Percentiles rank a stretch among this genome's conserved stretches.
Conservation (phyloP, 1,140 invertebrate species). For the Drosophila truncata region DNA sequence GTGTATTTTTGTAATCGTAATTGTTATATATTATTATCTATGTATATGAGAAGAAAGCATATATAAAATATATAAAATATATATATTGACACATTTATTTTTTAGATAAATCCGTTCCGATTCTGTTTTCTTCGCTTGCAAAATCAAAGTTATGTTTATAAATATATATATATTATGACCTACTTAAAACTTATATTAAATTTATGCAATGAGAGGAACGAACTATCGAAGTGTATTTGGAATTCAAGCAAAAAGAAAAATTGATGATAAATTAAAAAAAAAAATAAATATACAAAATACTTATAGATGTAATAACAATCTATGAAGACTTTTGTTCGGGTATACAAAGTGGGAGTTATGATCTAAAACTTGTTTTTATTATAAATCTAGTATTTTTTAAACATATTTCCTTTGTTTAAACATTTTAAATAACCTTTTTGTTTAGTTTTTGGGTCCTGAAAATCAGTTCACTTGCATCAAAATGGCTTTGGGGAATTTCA, state of each 20-base stretch:
- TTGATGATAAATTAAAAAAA: conserved; percentile 45
- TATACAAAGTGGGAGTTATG: background rate
- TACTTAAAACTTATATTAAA: conserved; percentile 23
- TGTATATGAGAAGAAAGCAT: conserved; percentile 48
- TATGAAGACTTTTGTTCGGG: background rate
- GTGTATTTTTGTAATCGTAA: conserved; percentile 78
- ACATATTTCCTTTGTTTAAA: background rate
- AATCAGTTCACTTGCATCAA: background rate
- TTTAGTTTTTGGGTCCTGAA: background rate
- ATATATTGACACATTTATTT: conserved; percentile 49
- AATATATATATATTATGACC: conserved; percentile 1
- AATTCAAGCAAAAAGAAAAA: conserved; percentile 43
- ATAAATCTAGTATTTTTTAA: background rate
- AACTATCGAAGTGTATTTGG: conserved; percentile 49
- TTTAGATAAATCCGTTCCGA: conserved; percentile 32
- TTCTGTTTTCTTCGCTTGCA: conserved; percentile 27
- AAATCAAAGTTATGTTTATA: conserved; percentile 36
- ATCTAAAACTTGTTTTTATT: background rate
- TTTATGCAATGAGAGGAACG: conserved; percentile 24
- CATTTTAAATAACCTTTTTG: background rate
- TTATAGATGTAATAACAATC: conserved; percentile 47
- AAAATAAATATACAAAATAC: conserved; percentile 59
- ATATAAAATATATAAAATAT: conserved; percentile 35
- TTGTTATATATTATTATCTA: conserved; percentile 71
- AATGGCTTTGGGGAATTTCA: no score